A percentile compares a stretch with the other conserved stretches of the same genome.
These are phyloP conservation scores for Argyrosomus regius DNA, from an alignment of 2,797 vertebrate species.

Conservation along the genomic window DNA sequence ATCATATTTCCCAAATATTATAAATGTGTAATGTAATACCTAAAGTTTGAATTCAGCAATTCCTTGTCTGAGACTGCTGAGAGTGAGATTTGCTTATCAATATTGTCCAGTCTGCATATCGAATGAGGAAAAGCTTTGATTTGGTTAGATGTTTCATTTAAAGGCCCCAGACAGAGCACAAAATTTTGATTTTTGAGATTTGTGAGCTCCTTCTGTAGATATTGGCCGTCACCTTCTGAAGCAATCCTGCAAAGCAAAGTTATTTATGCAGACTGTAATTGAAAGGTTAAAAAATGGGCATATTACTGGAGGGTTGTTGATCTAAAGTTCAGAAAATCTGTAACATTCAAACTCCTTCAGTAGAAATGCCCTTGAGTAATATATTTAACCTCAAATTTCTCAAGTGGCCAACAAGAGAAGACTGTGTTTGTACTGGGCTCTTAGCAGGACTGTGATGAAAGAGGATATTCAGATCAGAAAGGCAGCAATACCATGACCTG, in stretches of 20 bases:
- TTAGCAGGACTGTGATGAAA: not conserved
- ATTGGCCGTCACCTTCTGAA: conserved; percentile 4
- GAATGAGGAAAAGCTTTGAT: conserved; percentile 42
- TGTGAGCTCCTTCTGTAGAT: not conserved
- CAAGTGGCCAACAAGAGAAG: conserved; percentile 5
- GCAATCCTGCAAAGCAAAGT: not conserved
- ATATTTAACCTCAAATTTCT: conserved; percentile 6
- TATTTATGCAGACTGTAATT: conserved; percentile 9
- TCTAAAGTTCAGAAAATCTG: conserved; percentile 17
- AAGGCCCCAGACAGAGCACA: conserved; percentile 29
- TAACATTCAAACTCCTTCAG: not conserved
- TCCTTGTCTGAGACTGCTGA: conserved; percentile 42
- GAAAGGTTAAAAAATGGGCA: conserved; percentile 27
- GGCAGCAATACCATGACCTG: conserved; percentile 2
- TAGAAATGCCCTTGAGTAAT: not conserved
- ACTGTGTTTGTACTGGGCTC: not conserved
- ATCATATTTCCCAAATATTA: conserved; percentile 28
- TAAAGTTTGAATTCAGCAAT: conserved; percentile 39
- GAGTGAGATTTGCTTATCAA: conserved; percentile 52
- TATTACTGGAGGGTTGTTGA: conserved; percentile 12
- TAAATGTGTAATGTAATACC: conserved; percentile 37
- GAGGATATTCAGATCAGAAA: not conserved
- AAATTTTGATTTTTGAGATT: conserved; percentile 15
- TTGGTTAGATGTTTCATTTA: conserved; percentile 48
- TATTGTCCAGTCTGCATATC: conserved; percentile 42